Percentiles rank a stretch among this genome's conserved stretches.
These are phyloP conservation scores for Sternotherus odoratus DNA, from an alignment of 2,797 vertebrate genomes.

Conservation along the genomic window DNA sequence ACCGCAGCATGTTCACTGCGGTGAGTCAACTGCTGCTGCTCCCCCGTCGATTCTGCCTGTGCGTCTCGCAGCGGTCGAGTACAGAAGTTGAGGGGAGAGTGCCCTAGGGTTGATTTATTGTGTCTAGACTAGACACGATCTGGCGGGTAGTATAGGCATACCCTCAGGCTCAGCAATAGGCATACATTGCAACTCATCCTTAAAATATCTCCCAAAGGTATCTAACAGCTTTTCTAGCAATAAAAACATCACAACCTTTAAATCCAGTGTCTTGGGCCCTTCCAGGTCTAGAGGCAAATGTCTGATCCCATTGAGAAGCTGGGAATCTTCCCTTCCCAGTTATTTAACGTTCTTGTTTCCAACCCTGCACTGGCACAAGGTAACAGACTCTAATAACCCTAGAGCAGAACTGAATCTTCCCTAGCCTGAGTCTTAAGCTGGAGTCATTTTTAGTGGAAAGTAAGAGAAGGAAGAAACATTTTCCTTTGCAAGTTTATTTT, in stretches of 20 bases:
- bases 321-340: neutral
- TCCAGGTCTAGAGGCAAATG: neutral
- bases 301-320: neutral
- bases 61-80: too few species aligned
- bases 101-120: too few species aligned
- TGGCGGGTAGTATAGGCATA: too few species aligned
- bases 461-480: neutral
- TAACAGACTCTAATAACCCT: neutral
- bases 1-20: too few species aligned
- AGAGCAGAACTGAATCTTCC: neutral
- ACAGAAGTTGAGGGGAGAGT: too few species aligned
- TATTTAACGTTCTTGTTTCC: neutral
- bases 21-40: too few species aligned
- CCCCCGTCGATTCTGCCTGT: too few species aligned
- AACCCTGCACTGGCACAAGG: neutral
- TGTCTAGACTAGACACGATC: too few species aligned
- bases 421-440: neutral
- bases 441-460: neutral
- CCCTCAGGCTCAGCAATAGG: neutral
- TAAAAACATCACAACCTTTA: neutral
- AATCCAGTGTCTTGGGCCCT: neutral
- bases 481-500: constrained; percentile 12
- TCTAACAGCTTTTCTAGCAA: neutral
- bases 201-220: neutral
- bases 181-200: neutral